Conservation (phyloP, 2,888 invertebrate genomes). For the Chironomus riparius region DNA sequence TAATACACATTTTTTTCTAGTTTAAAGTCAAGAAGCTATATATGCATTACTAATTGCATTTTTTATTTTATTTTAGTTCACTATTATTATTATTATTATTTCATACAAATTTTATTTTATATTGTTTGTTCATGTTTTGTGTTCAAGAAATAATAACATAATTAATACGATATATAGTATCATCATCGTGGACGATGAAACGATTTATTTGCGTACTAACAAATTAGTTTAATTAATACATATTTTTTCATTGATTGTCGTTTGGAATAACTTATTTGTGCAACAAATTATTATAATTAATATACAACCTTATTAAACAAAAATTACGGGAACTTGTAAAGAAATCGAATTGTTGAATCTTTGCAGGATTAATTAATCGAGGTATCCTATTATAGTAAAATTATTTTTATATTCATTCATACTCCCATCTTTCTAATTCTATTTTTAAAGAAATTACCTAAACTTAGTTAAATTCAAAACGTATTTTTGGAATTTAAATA, state of each 20-base stretch:
- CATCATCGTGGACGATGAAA: neutral
- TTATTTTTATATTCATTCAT: neutral
- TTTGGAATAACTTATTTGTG: neutral
- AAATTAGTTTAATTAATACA: neutral
- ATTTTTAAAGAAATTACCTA: neutral
- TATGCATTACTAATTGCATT: conserved; percentile 1
- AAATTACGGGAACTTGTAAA: neutral
- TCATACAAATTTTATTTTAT: neutral
- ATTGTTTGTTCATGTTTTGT: neutral
- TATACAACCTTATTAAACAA: neutral
- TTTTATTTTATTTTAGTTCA: neutral
- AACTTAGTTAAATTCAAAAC: too few species aligned
- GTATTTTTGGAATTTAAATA: too few species aligned
- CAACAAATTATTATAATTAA: neutral
- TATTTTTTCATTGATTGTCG: neutral
- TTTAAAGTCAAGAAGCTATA: neutral
- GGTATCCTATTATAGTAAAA: neutral
- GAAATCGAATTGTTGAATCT: neutral
- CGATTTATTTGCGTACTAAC: neutral
- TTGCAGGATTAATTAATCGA: neutral
- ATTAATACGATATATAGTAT: neutral
- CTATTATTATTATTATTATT: neutral
- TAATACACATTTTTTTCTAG: neutral
- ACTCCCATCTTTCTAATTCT: neutral
- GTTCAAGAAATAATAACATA: neutral